Evolutionary conservation across 1,140 invertebrate species (phyloP).

Genomic region (Chironomus tepperi): DNA sequence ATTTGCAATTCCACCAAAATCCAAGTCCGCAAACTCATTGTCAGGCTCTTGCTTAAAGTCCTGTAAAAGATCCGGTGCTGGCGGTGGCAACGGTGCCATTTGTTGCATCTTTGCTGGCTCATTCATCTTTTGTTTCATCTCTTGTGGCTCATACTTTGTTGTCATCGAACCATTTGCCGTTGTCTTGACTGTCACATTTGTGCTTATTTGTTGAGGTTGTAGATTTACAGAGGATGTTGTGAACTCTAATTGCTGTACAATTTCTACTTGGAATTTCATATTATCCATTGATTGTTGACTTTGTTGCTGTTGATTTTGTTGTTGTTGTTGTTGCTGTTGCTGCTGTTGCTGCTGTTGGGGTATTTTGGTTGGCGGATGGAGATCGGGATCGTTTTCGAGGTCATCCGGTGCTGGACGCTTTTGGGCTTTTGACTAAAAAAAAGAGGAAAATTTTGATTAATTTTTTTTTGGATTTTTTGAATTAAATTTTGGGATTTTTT

Average conservation of each 20-base stretch:
- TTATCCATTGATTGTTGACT: slow-evolving; percentile 46
- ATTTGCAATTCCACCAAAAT: slow-evolving; percentile 69
- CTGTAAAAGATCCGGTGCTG: slow-evolving; percentile 46
- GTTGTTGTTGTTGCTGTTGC: slow-evolving; percentile 31
- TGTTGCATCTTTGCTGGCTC: slow-evolving; percentile 32
- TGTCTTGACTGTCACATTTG: slow-evolving; percentile 86
- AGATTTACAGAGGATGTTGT: slow-evolving; percentile 71
- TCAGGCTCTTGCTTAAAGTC: slow-evolving; percentile 82
- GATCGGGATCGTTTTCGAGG: slow-evolving; percentile 51
- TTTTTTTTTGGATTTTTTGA: no score
- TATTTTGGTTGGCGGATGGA: slow-evolving; percentile 44
- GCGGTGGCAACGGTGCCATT: slow-evolving; percentile 30
- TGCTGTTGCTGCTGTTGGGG: slow-evolving; percentile 34
- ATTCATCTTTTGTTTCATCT: slow-evolving; percentile 32
- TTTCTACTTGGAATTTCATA: slow-evolving; percentile 81
- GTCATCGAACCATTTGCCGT: slow-evolving; percentile 72
- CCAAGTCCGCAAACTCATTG: slow-evolving; percentile 72
- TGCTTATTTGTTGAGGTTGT: slow-evolving; percentile 81
- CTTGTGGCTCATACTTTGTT: slow-evolving; percentile 41
- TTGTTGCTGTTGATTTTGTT: slow-evolving; percentile 32
- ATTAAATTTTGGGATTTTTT: no score
- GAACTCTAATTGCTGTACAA: slow-evolving; percentile 81
- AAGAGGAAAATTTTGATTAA: no score
- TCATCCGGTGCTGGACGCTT: slow-evolving; percentile 61
- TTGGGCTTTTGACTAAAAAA: slow-evolving; percentile 70